Evolutionary conservation across 2,888 invertebrate species (phyloP).

Genomic region (Ophioninae sp.): DNA sequence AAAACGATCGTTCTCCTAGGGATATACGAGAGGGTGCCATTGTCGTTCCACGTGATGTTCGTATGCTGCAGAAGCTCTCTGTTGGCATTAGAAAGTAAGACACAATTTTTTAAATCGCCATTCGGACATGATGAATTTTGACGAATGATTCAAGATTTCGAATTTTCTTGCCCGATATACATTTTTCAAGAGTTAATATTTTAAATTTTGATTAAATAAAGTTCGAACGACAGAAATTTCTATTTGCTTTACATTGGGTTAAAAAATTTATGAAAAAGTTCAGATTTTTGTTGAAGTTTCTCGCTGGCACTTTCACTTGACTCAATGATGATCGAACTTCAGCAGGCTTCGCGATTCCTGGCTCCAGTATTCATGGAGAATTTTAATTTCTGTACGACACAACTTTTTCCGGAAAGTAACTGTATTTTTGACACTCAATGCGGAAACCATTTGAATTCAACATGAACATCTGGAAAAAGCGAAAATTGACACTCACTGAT

Average conservation of each 20-base stretch:
- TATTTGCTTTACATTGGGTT: too few species aligned
- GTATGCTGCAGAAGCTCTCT: slow-evolving; percentile 87
- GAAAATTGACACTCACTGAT: slow-evolving; percentile 84
- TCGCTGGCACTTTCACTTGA: too few species aligned
- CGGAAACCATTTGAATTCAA: background rate
- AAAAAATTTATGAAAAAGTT: background rate
- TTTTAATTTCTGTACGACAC: background rate
- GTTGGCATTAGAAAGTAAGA: slow-evolving; percentile 54
- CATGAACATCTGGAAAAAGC: background rate
- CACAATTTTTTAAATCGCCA: background rate
- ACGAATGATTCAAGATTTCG: too few species aligned
- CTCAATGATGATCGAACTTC: too few species aligned
- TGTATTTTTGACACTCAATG: background rate
- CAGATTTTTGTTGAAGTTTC: background rate
- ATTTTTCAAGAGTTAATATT: too few species aligned
- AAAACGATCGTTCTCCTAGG: slow-evolving; percentile 85
- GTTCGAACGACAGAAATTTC: too few species aligned
- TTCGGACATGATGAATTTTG: background rate
- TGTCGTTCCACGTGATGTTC: slow-evolving; percentile 85
- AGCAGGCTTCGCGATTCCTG: too few species aligned
- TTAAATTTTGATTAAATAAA: too few species aligned
- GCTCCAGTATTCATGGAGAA: too few species aligned
- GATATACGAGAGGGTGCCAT: slow-evolving; percentile 86
- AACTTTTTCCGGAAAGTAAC: background rate
- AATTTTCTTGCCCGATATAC: too few species aligned